Conservation (phyloP, 2,113 vertebrate species). For the Pogonocichla stellata region DNA sequence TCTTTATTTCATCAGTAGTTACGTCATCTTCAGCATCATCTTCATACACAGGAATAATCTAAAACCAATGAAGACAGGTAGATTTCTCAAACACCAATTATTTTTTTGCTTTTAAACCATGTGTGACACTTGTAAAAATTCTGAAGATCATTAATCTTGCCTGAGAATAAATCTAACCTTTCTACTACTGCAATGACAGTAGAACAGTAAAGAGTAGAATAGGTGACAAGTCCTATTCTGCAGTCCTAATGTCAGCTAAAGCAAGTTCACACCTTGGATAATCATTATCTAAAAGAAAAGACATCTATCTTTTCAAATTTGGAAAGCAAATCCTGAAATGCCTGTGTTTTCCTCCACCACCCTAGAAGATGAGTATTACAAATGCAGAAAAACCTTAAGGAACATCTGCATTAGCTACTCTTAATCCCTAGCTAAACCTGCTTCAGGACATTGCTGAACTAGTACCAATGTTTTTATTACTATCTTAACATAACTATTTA, state of each 20-base stretch:
- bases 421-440: background rate
- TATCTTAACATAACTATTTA: background rate
- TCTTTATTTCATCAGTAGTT: slow-evolving; percentile 17
- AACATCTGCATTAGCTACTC: background rate
- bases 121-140: background rate
- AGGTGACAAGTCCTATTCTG: background rate
- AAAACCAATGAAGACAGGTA: slow-evolving; percentile 15
- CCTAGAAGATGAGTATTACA: background rate
- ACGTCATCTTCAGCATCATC: slow-evolving; percentile 7
- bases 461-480: background rate
- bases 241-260: background rate
- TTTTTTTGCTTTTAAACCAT: background rate
- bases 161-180: background rate
- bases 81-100: background rate
- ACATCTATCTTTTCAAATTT: background rate
- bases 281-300: background rate
- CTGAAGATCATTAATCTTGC: background rate
- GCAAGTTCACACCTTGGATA: background rate
- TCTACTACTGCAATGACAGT: background rate
- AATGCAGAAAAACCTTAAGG: background rate
- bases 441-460: background rate
- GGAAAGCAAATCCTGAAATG: background rate
- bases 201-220: background rate
- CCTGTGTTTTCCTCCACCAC: background rate
- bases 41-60: slow-evolving; percentile 59